These are phyloP conservation scores for Nylanderia fulva DNA, from an alignment of 1,140 invertebrate species.

Conservation along the genomic window DNA sequence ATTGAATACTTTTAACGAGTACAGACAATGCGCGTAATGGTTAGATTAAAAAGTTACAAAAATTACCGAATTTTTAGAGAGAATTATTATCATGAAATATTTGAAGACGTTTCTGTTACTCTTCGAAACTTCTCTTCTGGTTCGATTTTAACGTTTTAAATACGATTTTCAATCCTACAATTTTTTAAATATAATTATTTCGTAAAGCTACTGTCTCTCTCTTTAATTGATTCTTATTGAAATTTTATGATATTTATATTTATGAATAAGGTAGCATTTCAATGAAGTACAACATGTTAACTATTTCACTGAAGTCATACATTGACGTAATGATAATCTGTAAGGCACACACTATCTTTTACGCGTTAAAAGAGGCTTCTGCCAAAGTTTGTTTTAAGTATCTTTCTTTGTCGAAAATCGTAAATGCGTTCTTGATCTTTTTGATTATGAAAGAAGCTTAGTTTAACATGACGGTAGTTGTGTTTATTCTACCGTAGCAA, in stretches of 20 bases:
- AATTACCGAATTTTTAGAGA: slow-evolving; percentile 6
- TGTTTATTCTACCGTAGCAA: slow-evolving; percentile 23
- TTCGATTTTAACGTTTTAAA: background rate
- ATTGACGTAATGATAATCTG: background rate
- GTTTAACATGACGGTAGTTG: slow-evolving; percentile 4
- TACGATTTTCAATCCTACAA: background rate
- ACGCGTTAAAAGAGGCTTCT: background rate
- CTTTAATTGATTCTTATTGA: background rate
- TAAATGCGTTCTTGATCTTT: background rate
- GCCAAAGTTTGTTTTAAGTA: background rate
- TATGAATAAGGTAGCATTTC: background rate
- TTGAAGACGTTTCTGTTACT: background rate
- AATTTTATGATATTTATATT: background rate
- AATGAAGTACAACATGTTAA: background rate
- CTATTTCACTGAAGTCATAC: background rate
- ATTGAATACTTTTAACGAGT: slow-evolving; percentile 18
- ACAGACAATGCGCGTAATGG: background rate
- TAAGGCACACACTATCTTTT: background rate
- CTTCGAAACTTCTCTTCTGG: background rate
- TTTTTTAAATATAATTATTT: background rate
- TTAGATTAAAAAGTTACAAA: background rate
- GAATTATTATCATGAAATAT: background rate
- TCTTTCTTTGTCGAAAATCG: background rate
- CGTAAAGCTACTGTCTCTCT: background rate
- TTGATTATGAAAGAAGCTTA: background rate